Base-by-base conservation (phyloP, 2,888 invertebrate species). In the Drosophila picticornis region DNA sequence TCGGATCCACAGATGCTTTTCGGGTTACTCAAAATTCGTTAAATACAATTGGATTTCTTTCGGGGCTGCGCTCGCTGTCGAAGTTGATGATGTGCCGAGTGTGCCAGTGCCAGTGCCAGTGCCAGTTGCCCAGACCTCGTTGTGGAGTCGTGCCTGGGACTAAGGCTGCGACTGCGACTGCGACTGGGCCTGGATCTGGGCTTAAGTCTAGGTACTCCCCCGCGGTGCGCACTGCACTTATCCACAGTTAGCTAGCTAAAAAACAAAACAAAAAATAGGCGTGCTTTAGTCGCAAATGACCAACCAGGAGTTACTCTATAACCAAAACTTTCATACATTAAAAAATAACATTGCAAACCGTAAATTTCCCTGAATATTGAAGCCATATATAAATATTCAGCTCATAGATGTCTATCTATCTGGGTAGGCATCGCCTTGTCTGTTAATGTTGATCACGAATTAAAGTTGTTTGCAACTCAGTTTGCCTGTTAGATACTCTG, bases 41-140 rank as follows among this genome's bases (percentile, higher is more conserved):
- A 90, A 90, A 80, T 86, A 84, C 86, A 91, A 91, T 91, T 91
- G 91, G 83, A 84, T 90, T 90, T 84, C 79, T 81, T 82, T 78
- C 57, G 70, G 73, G 79, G 76, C 88, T 67, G 76, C 83, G 67
- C 76, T 74, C 67, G 69, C 78, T 79, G 86, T 78, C 88, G 81
- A 76, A 83, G 88, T 81, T 83, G 85, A 85, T 87, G 87, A 89
- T 89, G 90, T 84, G 68, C 68, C 68, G 43, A 57, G 57, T 83
- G 74, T 80, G 81, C 76, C 78, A 80, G 78, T 75, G 83, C 78
- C 81, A 69, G 70, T 79, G 73, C 76, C 36, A 36, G 19, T 43
- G 43, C 43, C 43, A 43, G 43, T 53, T 80, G 83, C 81, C 78
- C 53, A 59, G 56, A 75, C 72, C 86, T 86, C 81, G 81, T 76